A percentile compares a stretch with the other conserved stretches of the same genome.
phyloP scores from a whole-genome alignment of 2,888 invertebrate species.

The Melangyna quadrimaculata region DNA sequence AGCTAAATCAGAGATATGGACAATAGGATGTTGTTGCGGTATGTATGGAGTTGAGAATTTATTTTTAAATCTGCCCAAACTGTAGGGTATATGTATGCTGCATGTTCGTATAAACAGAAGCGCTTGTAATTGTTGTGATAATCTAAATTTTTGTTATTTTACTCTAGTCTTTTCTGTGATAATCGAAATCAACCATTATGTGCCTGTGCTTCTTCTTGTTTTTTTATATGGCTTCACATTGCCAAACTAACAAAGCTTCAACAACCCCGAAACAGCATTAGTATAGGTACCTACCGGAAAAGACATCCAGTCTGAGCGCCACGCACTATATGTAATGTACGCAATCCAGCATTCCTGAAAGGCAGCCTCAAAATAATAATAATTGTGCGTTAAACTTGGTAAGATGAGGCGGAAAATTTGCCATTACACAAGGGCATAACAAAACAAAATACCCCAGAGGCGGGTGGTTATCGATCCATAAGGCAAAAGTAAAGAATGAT shows the following conservation, averaged over 20 bases:
- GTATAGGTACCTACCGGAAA: background rate
- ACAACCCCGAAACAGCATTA: too few species aligned
- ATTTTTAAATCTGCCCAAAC: background rate
- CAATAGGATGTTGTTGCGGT: slow-evolving; percentile 21
- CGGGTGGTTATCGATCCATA: slow-evolving; percentile 1
- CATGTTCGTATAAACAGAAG: too few species aligned
- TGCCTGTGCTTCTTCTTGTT: background rate
- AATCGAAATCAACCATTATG: slow-evolving; percentile 38
- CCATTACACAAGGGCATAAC: background rate
- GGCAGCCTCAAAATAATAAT: slow-evolving; percentile 13
- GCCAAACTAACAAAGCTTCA: background rate
- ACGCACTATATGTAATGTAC: background rate
- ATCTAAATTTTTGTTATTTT: slow-evolving; percentile 49
- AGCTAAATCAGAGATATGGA: slow-evolving; percentile 16
- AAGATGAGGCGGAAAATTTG: slow-evolving; percentile 5
- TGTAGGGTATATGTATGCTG: background rate
- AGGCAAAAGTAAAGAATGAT: background rate
- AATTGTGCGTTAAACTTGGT: background rate
- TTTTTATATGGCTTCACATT: slow-evolving; percentile 26
- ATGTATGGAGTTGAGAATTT: background rate
- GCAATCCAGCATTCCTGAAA: background rate
- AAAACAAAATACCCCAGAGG: background rate
- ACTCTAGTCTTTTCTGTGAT: slow-evolving; percentile 46
- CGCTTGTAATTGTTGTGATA: slow-evolving; percentile 54
- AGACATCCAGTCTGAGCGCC: background rate